Percentiles rank a stretch among this genome's conserved stretches.
Evolutionary conservation across 2,797 vertebrate genomes (phyloP).

Genomic region (Saxicola maurus): DNA sequence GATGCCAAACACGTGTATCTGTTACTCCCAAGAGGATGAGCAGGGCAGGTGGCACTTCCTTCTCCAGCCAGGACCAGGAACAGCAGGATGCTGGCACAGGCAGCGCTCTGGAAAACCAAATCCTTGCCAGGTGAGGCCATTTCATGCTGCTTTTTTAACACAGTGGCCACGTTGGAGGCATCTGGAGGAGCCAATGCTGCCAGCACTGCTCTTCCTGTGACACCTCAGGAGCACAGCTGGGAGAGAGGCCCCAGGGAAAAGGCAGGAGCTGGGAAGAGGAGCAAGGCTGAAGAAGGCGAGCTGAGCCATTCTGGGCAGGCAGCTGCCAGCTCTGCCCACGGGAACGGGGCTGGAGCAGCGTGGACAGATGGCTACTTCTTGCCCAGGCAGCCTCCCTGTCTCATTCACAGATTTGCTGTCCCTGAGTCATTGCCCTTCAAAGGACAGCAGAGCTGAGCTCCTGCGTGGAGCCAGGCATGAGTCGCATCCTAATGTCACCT

Average conservation of each 20-base stretch:
- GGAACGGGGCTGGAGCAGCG: neutral
- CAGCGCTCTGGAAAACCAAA: neutral
- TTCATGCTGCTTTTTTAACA: neutral
- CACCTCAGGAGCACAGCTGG: fast-evolving
- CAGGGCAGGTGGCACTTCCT: neutral
- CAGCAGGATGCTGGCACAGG: fast-evolving
- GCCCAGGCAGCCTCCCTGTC: neutral
- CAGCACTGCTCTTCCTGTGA: neutral
- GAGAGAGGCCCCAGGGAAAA: neutral
- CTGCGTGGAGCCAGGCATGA: slow-evolving; percentile 2
- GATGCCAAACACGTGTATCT: neutral
- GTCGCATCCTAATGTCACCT: slow-evolving; percentile 40
- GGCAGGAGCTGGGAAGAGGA: neutral
- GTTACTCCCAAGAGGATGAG: neutral
- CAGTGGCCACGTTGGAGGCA: fast-evolving
- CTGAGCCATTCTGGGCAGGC: neutral
- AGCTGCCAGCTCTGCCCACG: neutral
- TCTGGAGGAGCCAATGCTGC: neutral
- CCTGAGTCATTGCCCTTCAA: slow-evolving; percentile 64
- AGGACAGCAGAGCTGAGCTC: neutral
- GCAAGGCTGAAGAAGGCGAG: fast-evolving
- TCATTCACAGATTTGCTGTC: slow-evolving; percentile 57
- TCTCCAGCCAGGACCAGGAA: neutral
- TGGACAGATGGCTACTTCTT: neutral
- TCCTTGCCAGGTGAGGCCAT: neutral